Evolutionary conservation across 2,888 invertebrate species (phyloP), one percentile per base, ranked within the genome.

Genomic region (Acronicta leporina): DNA sequence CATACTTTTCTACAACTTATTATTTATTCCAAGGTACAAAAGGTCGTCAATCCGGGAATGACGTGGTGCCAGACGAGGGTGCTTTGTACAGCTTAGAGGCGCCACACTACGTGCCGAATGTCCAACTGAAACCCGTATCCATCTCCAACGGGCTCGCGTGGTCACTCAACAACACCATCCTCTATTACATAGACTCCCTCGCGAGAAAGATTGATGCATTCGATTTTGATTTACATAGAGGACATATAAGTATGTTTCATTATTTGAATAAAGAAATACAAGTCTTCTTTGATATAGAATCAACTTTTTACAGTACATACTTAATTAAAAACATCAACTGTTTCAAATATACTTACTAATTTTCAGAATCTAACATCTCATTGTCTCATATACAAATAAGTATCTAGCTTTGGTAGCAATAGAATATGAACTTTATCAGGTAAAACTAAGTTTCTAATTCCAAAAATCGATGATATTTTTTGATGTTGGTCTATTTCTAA

Each of bases 91-190:
- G 88, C 40, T 80, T 96, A 42, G 77, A 81, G 49, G 53, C 63
- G 2, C 81, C 80, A 5, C 35, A 87, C 81, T 60, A 80, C 71
- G 63, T 75, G 68, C 77, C 81, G 3, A 48, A 52, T 45, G 66
- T 73, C 20, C 75, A 73, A 38, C 71, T 81, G 10, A 76, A 72
- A 10, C 78, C 82, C 2, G 95, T 96, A 9, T 92, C 94, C 27
- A 95, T 96, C 48, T 96, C 97, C 45, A 97, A 97, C 77, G 97
- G 97, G 0, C 81, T 97, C 16, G 95, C 95, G 6, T 97, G 97
- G 97, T 95, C 94, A 1, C 54, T 69, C 2, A 77, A 76, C 35
- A 75, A 72, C 45, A 75, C 62, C 44, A 92, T 93, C 41, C 92
- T 97, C 86, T 97, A 96, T 85, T 97, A 96, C 86, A 96, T 96